These are phyloP conservation scores for Oedothorax gibbosus DNA, from an alignment of 1,140 invertebrate species.

Conservation along the genomic window DNA sequence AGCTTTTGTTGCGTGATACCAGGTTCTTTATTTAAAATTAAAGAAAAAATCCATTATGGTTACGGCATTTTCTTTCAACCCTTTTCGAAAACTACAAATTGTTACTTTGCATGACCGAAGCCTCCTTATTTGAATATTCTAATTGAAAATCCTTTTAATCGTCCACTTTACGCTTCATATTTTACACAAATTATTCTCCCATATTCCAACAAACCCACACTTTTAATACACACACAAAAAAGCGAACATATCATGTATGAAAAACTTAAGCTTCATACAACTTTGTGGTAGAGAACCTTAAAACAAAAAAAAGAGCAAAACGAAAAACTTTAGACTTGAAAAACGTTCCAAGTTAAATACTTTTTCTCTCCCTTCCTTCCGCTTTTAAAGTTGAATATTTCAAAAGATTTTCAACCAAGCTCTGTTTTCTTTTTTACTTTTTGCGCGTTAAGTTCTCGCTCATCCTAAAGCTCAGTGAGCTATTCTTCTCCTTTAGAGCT, in stretches of 20 bases:
- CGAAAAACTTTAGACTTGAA: constrained; percentile 36
- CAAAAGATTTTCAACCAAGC: constrained; percentile 40
- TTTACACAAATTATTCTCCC: too few species aligned
- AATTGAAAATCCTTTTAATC: background rate
- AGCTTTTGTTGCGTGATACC: too few species aligned
- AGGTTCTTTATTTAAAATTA: too few species aligned
- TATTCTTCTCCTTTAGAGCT: constrained; percentile 17
- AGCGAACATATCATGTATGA: too few species aligned
- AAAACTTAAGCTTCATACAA: too few species aligned
- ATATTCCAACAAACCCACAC: too few species aligned
- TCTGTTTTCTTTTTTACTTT: constrained; percentile 5
- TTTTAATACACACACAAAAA: too few species aligned
- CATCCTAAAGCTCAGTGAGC: background rate
- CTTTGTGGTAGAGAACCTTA: background rate
- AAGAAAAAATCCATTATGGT: background rate
- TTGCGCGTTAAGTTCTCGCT: constrained; percentile 4
- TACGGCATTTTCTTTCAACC: background rate
- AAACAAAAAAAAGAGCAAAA: constrained; percentile 2
- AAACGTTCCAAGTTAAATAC: constrained; percentile 36
- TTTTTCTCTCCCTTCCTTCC: constrained; percentile 7
- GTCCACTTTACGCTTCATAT: too few species aligned
- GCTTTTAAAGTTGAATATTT: constrained; percentile 38
- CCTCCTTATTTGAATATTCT: background rate
- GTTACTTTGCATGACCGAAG: background rate
- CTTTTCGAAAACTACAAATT: background rate